These are phyloP conservation scores for Autographa pulchrina DNA, from an alignment of 2,888 invertebrate genomes.

Conservation along the genomic window DNA sequence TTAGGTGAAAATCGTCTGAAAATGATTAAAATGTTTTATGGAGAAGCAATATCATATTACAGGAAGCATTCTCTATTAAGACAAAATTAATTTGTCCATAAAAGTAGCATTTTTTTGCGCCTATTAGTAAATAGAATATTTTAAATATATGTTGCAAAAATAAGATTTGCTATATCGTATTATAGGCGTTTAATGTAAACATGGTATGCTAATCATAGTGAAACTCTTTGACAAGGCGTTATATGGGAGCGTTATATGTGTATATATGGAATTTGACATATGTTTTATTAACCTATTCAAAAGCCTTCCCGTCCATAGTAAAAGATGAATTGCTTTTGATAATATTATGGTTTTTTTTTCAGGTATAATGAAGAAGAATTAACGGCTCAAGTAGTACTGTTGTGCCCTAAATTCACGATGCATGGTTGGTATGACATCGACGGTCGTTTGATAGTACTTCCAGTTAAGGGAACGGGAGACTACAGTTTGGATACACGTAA, in stretches of 20 bases:
- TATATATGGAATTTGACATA: no score
- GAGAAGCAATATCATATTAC: no score
- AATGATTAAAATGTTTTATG: no score
- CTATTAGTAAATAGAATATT: neutral
- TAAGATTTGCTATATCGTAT: neutral
- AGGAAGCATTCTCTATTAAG: no score
- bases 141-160: neutral
- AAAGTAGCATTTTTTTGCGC: neutral
- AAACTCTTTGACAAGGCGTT: no score
- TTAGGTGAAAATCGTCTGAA: no score
- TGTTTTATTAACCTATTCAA: no score
- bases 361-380: conserved; percentile 38
- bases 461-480: conserved; percentile 56
- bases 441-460: conserved; percentile 50
- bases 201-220: no score
- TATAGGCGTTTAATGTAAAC: neutral
- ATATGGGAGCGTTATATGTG: no score
- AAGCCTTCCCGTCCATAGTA: neutral
- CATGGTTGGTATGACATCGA: conserved; percentile 56
- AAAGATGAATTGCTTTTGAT: no score
- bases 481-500: conserved; percentile 50
- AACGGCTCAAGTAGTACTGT: conserved; percentile 17
- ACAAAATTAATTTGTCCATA: no score
- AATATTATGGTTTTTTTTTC: conserved; percentile 9
- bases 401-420: conserved; percentile 48